Conservation (phyloP, 2,888 invertebrate species). For the Amiota communis region DNA sequence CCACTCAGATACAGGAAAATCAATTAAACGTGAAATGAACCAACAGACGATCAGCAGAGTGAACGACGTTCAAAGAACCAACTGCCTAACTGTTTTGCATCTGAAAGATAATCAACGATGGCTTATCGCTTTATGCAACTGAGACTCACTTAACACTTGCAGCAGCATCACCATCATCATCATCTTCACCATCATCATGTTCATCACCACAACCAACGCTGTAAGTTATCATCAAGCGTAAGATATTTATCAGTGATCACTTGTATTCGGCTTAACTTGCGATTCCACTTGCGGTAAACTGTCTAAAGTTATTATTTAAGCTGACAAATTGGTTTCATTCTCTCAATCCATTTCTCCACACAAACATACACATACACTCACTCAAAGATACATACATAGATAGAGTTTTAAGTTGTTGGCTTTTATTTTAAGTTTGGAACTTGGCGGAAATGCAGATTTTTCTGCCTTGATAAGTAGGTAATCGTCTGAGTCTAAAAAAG, state of each 20-base stretch:
- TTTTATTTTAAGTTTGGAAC: not conserved
- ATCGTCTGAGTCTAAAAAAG: no score
- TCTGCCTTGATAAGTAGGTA: slow-evolving; percentile 17
- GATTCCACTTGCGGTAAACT: slow-evolving; percentile 56
- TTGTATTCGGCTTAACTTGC: not conserved
- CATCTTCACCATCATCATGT: no score
- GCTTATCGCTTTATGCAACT: slow-evolving; percentile 14
- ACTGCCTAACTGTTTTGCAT: slow-evolving; percentile 19
- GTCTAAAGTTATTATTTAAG: slow-evolving; percentile 65
- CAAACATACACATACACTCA: no score
- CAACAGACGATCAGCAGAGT: not conserved
- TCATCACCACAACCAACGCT: not conserved
- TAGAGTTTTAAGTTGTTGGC: no score
- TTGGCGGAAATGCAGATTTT: slow-evolving; percentile 24
- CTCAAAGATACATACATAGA: no score
- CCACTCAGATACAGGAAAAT: slow-evolving; percentile 12
- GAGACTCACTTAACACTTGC: slow-evolving; percentile 9
- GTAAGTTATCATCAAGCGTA: slow-evolving; percentile 2
- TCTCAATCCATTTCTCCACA: not conserved
- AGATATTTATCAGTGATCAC: slow-evolving; percentile 9
- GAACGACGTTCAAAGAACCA: not conserved
- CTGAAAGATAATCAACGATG: not conserved
- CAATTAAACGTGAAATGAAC: slow-evolving; percentile 18
- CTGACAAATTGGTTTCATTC: slow-evolving; percentile 61
- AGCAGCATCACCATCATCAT: not conserved